Evolutionary conservation across 1,140 invertebrate genomes (phyloP), one percentile per base, ranked within the genome.

Genomic region (Pseudomyrmex flavicornis): DNA sequence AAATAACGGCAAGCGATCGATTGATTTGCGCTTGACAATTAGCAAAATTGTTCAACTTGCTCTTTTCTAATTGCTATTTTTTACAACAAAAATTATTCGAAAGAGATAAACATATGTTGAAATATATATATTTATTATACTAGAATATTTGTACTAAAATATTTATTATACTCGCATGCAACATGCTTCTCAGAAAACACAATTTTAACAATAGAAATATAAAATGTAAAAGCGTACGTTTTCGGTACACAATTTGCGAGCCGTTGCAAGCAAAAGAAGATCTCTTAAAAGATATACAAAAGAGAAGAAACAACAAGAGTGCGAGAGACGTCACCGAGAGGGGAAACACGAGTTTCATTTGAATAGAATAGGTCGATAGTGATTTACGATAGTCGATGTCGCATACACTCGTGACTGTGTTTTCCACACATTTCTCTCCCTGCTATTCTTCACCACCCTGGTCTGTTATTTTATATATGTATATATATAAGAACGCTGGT

Each of bases 311-410:
- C 76, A 80, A 80, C 66, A 80, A 80, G 76, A 80, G 76, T n/a
- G 63, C 17, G 74, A 82, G 79, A 74, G 72, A 66, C 70, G 58
- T 82, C 70, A 66, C 72, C 74, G 76, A 76, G 72, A 88, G 87
- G 86, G 76, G 88, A 85, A 90, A 85, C 82, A 84, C 90, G 90
- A 86, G 90, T 92, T 91, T 90, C 92, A 93, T 93, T 93, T 93
- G 92, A 93, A 93, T 93, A 92, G 93, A 93, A 93, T 93, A 91
- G 93, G 87, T 87, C 85, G 91, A 92, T 92, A 91, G 90, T 92
- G 92, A 92, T 93, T 93, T 93, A 93, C 90, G 91, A 91, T 91
- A 91, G 87, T 85, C 70, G 85, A 84, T 80, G 73, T 79, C 84
- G 86, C 84, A 66, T 85, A 85, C 88, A 87, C 87, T 90, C 90